Evolutionary conservation across 2,888 invertebrate species (phyloP).

Genomic region (Drepana falcataria): DNA sequence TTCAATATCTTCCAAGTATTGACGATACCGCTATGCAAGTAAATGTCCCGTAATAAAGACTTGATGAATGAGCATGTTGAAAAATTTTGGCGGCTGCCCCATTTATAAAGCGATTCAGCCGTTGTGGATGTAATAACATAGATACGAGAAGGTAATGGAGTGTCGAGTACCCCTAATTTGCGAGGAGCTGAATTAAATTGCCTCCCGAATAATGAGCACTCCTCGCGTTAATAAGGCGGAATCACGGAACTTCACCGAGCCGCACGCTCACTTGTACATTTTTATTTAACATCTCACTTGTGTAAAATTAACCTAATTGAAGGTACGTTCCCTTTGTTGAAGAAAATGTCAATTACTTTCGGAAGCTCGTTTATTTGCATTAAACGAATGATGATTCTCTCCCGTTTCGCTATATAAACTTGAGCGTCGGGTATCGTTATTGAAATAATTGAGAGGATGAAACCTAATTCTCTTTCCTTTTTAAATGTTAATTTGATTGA

Average conservation of each 20-base stretch:
- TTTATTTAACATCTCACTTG: constrained; percentile 5
- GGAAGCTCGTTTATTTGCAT: neutral
- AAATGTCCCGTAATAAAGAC: constrained; percentile 8
- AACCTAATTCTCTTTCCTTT: no score
- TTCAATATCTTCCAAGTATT: no score
- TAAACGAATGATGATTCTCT: neutral
- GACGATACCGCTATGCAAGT: neutral
- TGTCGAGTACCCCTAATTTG: constrained; percentile 35
- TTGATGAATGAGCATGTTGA: constrained; percentile 23
- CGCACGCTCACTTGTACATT: constrained; percentile 4
- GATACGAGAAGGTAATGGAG: constrained; percentile 32
- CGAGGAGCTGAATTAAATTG: constrained; percentile 36
- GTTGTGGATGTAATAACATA: constrained; percentile 23
- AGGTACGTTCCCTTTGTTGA: constrained; percentile 2
- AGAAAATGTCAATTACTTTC: neutral
- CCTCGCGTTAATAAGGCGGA: constrained; percentile 29
- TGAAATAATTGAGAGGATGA: no score
- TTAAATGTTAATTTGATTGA: no score
- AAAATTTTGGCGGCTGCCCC: constrained; percentile 18
- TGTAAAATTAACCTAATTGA: constrained; percentile 15
- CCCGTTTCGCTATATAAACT: neutral
- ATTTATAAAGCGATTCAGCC: constrained; percentile 24
- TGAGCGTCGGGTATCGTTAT: neutral
- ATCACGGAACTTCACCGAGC: constrained; percentile 21
- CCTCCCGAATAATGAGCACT: constrained; percentile 30